A percentile compares a stretch with the other conserved stretches of the same genome.
These are phyloP conservation scores for Ormyrus thymus DNA, from an alignment of 2,888 invertebrate genomes.

Conservation along the genomic window DNA sequence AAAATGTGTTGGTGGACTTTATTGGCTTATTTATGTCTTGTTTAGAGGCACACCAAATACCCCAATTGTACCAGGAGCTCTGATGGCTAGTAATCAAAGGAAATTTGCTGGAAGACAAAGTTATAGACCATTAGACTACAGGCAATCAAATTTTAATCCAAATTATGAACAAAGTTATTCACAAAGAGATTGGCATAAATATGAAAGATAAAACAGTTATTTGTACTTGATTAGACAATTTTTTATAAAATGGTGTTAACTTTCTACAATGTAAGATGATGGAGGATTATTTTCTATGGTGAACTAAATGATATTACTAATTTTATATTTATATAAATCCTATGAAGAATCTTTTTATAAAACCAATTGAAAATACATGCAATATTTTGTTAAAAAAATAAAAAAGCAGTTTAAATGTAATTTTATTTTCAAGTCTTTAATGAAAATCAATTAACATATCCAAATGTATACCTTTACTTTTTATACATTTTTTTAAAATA, in stretches of 20 bases:
- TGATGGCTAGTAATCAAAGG: slow-evolving; percentile 22
- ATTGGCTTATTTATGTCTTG: slow-evolving; percentile 70
- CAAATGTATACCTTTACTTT: slow-evolving; percentile 22
- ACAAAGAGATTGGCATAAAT: slow-evolving; percentile 38
- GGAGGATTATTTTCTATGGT: slow-evolving; percentile 32
- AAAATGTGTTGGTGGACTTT: slow-evolving; percentile 72
- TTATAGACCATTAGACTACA: slow-evolving; percentile 6
- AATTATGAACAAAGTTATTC: slow-evolving; percentile 42
- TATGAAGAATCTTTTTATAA: slow-evolving; percentile 25
- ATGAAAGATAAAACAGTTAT: slow-evolving; percentile 29
- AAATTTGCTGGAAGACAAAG: slow-evolving; percentile 4
- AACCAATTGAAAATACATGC: slow-evolving; percentile 11
- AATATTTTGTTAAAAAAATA: not conserved
- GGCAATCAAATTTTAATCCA: slow-evolving; percentile 21
- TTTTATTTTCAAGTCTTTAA: slow-evolving; percentile 33
- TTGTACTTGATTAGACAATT: not conserved
- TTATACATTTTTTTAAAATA: slow-evolving; percentile 39
- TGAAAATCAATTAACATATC: slow-evolving; percentile 43
- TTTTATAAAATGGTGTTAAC: slow-evolving; percentile 24
- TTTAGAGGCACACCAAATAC: slow-evolving; percentile 58
- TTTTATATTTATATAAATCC: slow-evolving; percentile 26
- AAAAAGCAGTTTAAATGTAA: not conserved
- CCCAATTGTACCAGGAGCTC: slow-evolving; percentile 50
- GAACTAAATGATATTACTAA: slow-evolving; percentile 6
- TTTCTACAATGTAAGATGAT: not conserved